Evolutionary conservation across 2,113 vertebrate genomes (phyloP).

Genomic region (Bambusicola thoracicus): DNA sequence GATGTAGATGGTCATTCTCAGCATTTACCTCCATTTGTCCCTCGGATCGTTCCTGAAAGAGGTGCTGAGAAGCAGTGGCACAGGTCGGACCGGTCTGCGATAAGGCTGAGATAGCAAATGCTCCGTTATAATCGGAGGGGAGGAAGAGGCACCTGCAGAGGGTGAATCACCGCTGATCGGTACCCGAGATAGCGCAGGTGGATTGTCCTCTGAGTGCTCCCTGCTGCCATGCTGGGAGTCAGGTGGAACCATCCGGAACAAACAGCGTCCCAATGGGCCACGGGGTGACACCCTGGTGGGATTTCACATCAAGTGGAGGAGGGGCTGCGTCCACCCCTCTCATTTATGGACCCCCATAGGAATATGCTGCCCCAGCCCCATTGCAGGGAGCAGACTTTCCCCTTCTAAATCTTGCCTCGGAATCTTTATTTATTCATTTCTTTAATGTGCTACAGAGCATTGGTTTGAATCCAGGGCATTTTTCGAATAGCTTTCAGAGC

Average conservation of each 20-base stretch:
- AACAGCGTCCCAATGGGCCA: fast-evolving
- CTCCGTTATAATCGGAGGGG: conserved; percentile 25
- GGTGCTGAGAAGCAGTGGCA: background rate
- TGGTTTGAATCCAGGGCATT: background rate
- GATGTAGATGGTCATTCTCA: background rate
- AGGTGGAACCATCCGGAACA: background rate
- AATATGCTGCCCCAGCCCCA: background rate
- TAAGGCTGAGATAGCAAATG: background rate
- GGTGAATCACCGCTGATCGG: conserved; percentile 32
- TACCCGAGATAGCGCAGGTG: background rate
- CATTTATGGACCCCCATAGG: fast-evolving
- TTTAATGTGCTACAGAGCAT: no score
- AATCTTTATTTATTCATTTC: fast-evolving
- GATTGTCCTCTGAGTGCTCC: background rate
- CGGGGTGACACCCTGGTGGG: fast-evolving
- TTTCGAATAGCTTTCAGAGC: background rate
- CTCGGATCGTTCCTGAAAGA: background rate
- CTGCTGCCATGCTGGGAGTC: background rate
- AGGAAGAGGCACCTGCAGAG: conserved; percentile 29
- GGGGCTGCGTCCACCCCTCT: background rate
- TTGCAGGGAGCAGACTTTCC: background rate
- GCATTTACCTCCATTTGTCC: background rate
- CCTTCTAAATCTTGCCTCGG: background rate
- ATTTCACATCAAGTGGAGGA: fast-evolving
- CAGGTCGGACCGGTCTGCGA: background rate